Base-by-base conservation (phyloP, 2,888 invertebrate genomes). In the Polia nebulosa region DNA sequence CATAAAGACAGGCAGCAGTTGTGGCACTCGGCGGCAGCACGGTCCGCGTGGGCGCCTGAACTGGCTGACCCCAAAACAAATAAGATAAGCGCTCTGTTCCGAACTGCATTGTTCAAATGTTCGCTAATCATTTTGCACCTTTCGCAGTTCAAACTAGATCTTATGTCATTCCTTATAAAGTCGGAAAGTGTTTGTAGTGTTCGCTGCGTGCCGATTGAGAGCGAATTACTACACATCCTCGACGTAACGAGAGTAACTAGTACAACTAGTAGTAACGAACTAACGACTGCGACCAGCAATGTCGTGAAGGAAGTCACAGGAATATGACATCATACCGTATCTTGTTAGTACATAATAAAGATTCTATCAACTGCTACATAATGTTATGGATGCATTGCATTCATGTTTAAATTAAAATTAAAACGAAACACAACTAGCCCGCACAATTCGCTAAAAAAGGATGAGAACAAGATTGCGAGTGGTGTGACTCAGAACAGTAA, bases 31-130 rank as follows among this genome's bases (percentile, higher is more conserved):
- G 5, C 20, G 45, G 29, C 52, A 13, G 22, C 13, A 1, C 25
- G 52, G 72, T 17, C 29, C 20, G 78, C 60, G 75, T 69, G 76
- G 77, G 70, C 45, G 70, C 39, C 72, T 86, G 83, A 80, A 85
- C 83, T 69, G 80, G 80, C 77, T 87, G 87, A 87, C 89, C 89
- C 84, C 84, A 88, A 88, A 86, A 84, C 81, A 58, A 86, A 89
- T 85, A 80, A 88, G 88, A 90, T 87, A 89, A 90, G 72, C 74
- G 82, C 57, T 63, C 72, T 82, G 81, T 87, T 87, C 86, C 85
- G 71, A 75, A 78, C 80, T 70, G 67, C 64, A 71, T 65, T 71
- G 63, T 62, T 77, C 78, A 56, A 64, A 72, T 52, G 74, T 47
- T 73, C 62, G 57, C 59, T 27, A 47, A 63, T 67, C 61, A 60